Evolutionary conservation across 1,140 invertebrate genomes (phyloP).

Genomic region (Papilio aristodemus): DNA sequence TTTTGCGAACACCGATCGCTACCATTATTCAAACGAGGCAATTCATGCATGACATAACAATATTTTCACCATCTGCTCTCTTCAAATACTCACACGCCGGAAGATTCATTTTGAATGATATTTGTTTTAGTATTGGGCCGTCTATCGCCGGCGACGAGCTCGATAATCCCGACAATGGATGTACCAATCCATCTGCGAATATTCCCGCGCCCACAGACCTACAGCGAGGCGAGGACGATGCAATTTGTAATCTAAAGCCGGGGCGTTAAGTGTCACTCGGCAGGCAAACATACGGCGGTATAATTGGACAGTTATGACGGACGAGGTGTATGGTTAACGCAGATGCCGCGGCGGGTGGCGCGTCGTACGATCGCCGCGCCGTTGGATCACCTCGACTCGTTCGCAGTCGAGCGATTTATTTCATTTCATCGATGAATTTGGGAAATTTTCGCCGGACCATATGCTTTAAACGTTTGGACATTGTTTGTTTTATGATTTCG

Average conservation of each 20-base stretch:
- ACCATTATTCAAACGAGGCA: conserved; percentile 6
- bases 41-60: conserved; percentile 31
- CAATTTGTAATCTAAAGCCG: conserved; percentile 30
- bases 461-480: conserved; percentile 24
- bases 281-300: conserved; percentile 9
- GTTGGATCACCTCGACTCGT: not conserved
- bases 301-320: conserved; percentile 18
- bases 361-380: not conserved
- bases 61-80: conserved; percentile 30
- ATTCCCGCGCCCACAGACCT: not conserved
- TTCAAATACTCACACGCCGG: conserved; percentile 23
- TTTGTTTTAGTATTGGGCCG: conserved; percentile 16
- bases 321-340: conserved; percentile 26
- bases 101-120: conserved; percentile 21
- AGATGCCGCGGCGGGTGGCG: not conserved
- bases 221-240: conserved; percentile 10
- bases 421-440: conserved; percentile 28
- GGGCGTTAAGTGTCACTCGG: conserved; percentile 17
- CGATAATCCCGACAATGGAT: conserved; percentile 30
- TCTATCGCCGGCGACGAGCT: conserved; percentile 24
- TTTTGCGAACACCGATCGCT: not conserved
- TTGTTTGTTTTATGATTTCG: conserved; percentile 24
- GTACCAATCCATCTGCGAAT: conserved; percentile 19
- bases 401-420: conserved; percentile 5
- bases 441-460: not conserved